Evolutionary conservation across 2,113 vertebrate genomes (phyloP), one percentile per base, ranked within the genome.

Genomic region (Spheniscus mendiculus): DNA sequence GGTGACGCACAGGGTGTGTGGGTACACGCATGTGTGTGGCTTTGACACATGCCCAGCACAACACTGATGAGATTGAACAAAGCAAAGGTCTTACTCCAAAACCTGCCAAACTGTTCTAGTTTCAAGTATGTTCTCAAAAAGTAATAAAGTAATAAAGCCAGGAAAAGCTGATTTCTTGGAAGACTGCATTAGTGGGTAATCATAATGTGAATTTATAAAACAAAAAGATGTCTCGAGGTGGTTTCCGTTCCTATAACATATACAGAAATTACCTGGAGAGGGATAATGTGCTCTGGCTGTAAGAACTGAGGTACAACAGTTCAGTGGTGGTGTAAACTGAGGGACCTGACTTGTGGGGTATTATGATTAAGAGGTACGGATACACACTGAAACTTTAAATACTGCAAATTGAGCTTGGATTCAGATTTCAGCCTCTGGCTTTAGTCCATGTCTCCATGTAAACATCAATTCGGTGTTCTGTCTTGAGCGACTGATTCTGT

Each of bases 161-260:
- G 52, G 61, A 74, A 88, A 77, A 86, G 6, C 2, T 44, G 23
- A 12, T 44, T 89, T 22, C 52, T 56, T 58, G 67, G 52, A 73
- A 67, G 34, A 69, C 17, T 55, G 7, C 11, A 49, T 74, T 78
- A 59, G 23, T 49, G 22, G 20, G 11, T 56, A 63, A 77, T 61
- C 1, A 0, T 38, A 66, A 83, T 55, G 26, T 32, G 10, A 71
- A 74, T 76, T 47, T 71, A 29, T 92, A 70, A 56, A 73, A 16
- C 10, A 42, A 62, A 73, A 70, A 42, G 12, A 30, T 45, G 12
- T 56, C 49, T 62, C 2, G 2, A 82, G 69, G 20, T 50, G 12
- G 8, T 74, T 87, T 74, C 36, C 4, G 0, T 55, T 79, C 27
- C 53, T 56, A 3, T 32, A 58, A 55, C 0, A 0, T 17, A 71